Conservation (phyloP, 2,113 vertebrate species). For the Corythaeola cristata region DNA sequence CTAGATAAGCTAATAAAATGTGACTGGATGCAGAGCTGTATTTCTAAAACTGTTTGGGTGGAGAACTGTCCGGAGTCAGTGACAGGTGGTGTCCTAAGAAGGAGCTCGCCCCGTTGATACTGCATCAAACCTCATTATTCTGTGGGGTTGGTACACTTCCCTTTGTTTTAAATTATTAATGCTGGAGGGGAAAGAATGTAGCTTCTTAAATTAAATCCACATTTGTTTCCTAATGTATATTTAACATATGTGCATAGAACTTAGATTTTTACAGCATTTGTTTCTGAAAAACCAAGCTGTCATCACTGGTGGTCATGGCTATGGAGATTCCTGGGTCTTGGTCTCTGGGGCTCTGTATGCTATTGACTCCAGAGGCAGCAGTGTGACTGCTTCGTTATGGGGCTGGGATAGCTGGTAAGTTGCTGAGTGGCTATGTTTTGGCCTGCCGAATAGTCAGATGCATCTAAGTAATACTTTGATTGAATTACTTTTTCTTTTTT, state of each 20-base stretch:
- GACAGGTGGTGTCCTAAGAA: background rate
- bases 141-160: background rate
- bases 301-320: background rate
- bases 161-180: background rate
- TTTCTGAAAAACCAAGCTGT: background rate
- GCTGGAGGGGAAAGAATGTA: background rate
- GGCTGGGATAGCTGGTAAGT: background rate
- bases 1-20: background rate
- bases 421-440: background rate
- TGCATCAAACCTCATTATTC: rapidly evolving
- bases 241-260: background rate
- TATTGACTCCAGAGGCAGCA: background rate
- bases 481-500: background rate
- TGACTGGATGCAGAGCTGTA: background rate
- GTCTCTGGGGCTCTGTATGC: background rate
- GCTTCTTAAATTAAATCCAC: background rate
- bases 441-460: background rate
- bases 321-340: background rate
- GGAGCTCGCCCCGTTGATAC: background rate
- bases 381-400: rapidly evolving
- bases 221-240: background rate
- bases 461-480: background rate
- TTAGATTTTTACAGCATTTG: background rate
- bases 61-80: background rate
- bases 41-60: background rate